Evolutionary conservation across 2,113 vertebrate species (phyloP).

Genomic region (Mirounga angustirostris): DNA sequence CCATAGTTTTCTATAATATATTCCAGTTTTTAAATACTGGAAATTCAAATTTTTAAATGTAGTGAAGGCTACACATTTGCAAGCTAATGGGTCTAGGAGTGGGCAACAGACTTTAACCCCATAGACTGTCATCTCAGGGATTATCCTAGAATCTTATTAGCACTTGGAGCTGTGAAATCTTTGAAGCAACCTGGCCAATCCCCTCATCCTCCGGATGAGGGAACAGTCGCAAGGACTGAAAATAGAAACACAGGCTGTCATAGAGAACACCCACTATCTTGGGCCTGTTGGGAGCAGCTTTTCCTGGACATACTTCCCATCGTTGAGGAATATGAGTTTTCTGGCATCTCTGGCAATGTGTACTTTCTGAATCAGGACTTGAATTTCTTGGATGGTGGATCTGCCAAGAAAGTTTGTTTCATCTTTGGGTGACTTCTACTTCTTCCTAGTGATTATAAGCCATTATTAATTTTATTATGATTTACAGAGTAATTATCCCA

Average conservation of each 20-base stretch:
- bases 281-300: background rate
- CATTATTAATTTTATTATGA: conserved; percentile 2
- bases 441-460: background rate
- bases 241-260: background rate
- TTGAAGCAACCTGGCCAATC: background rate
- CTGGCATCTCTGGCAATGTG: background rate
- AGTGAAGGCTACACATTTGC: background rate
- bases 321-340: background rate
- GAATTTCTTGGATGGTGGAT: conserved; percentile 20
- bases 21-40: background rate
- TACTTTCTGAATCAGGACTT: conserved; percentile 26
- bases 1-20: background rate
- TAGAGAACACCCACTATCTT: background rate
- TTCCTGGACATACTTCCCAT: background rate
- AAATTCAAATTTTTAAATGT: background rate
- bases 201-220: background rate
- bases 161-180: background rate
- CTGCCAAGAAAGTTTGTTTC: conserved; percentile 47
- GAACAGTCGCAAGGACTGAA: background rate
- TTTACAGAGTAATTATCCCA: conserved; percentile 35
- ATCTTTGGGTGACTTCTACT: conserved; percentile 14
- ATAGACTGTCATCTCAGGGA: background rate
- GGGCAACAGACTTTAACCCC: background rate
- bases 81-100: background rate
- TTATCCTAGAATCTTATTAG: background rate